Conservation (phyloP, 2,113 vertebrate species). For the Rhea americana region DNA sequence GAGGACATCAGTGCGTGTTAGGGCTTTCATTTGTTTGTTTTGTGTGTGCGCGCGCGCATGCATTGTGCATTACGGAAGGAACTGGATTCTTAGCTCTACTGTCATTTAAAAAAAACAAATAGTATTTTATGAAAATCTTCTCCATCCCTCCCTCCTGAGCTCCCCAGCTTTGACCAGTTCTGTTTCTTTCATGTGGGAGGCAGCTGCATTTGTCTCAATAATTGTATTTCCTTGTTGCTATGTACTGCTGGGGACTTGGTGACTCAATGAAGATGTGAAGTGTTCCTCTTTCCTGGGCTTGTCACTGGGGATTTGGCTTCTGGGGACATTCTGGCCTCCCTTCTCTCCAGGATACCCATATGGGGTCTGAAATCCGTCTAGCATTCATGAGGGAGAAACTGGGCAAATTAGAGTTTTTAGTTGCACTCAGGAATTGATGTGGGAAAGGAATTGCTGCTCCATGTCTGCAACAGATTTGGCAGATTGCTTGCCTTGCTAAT, state of each 20-base stretch:
- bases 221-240: conserved; percentile 53
- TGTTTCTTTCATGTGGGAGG: conserved; percentile 59
- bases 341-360: not conserved
- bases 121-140: conserved; percentile 30
- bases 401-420: not conserved
- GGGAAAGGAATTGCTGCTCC: not conserved
- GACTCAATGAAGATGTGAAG: conserved; percentile 43
- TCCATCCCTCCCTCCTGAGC: not conserved
- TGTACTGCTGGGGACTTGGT: not conserved
- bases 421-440: not conserved
- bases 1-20: conserved; percentile 18
- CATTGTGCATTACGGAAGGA: fast-evolving
- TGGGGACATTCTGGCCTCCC: not conserved
- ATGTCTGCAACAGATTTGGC: not conserved
- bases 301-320: not conserved
- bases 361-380: not conserved
- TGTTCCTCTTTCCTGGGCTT: not conserved
- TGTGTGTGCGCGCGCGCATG: not conserved
- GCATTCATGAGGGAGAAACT: not conserved
- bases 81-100: not conserved
- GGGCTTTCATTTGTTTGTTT: conserved; percentile 21
- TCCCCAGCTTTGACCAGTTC: conserved; percentile 42
- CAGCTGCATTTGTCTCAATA: conserved; percentile 49
- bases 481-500: not conserved
- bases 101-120: not conserved